Conservation (phyloP, 2,113 vertebrate species). For the Himantopus leucocephalus region DNA sequence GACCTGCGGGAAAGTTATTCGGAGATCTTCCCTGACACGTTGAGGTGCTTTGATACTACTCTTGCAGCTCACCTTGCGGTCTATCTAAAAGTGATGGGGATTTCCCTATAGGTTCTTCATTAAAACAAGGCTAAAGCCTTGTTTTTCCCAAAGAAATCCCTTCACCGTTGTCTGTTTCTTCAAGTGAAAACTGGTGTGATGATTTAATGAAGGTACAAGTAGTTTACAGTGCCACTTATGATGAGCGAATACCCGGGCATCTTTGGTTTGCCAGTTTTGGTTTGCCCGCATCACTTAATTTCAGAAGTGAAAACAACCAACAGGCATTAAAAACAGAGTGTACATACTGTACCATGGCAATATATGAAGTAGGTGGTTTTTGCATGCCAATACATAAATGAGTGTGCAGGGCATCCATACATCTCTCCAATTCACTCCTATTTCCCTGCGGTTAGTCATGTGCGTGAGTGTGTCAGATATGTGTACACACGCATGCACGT, state of each 20-base stretch:
- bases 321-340: neutral
- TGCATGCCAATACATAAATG: neutral
- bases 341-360: fast-evolving
- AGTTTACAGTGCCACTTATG: neutral
- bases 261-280: neutral
- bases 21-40: neutral
- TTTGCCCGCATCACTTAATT: neutral
- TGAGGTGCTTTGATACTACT: neutral
- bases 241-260: neutral
- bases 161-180: neutral
- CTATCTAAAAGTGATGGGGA: neutral
- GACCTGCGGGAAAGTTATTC: neutral
- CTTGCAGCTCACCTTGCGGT: neutral
- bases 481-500: fast-evolving
- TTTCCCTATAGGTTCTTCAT: neutral
- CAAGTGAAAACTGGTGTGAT: neutral
- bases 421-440: neutral
- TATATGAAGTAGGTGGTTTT: neutral
- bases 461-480: neutral
- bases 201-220: neutral
- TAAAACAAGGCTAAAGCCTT: neutral
- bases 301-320: neutral
- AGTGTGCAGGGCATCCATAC: neutral
- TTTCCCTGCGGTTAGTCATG: fast-evolving
- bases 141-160: neutral